Evolutionary conservation across 2,113 vertebrate genomes (phyloP).

Genomic region (Nycticorax nycticorax): DNA sequence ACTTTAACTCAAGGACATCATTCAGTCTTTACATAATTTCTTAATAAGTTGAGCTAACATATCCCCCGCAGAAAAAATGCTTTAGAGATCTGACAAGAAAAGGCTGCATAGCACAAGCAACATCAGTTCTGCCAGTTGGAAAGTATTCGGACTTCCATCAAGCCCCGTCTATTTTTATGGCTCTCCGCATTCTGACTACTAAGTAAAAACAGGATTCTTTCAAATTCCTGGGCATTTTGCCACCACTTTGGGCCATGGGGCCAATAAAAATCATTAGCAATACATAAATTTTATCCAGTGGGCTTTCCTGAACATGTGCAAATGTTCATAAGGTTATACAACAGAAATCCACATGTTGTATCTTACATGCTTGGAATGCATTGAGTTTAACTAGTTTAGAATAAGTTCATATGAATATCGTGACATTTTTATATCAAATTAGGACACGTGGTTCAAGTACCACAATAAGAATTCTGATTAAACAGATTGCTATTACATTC

Average conservation of each 20-base stretch:
- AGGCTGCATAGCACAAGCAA: neutral
- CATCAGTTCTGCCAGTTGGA: slow-evolving; percentile 4
- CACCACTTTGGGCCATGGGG: slow-evolving; percentile 69
- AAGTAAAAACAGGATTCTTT: slow-evolving; percentile 73
- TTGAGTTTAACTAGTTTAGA: neutral
- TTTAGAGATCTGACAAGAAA: neutral
- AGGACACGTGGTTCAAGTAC: neutral
- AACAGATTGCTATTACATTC: slow-evolving; percentile 26
- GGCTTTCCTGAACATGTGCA: slow-evolving; percentile 79
- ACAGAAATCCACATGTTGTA: slow-evolving; percentile 52
- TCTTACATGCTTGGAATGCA: slow-evolving; percentile 35
- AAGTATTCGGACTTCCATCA: slow-evolving; percentile 9
- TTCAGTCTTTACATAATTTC: neutral
- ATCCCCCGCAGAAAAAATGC: neutral
- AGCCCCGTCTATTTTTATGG: slow-evolving; percentile 56
- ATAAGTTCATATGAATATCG: neutral
- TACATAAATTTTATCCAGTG: slow-evolving; percentile 80
- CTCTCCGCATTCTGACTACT: slow-evolving; percentile 56
- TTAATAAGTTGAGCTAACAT: neutral
- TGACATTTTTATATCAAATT: slow-evolving; percentile 57
- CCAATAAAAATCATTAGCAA: slow-evolving; percentile 82
- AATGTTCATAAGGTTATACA: slow-evolving; percentile 68
- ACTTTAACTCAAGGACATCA: neutral
- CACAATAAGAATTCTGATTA: slow-evolving; percentile 27
- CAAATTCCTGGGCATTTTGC: slow-evolving; percentile 74